A percentile compares a stretch with the other conserved stretches of the same genome.
Evolutionary conservation across 2,888 invertebrate genomes (phyloP).

Genomic region (Crossocerus cetratus): DNA sequence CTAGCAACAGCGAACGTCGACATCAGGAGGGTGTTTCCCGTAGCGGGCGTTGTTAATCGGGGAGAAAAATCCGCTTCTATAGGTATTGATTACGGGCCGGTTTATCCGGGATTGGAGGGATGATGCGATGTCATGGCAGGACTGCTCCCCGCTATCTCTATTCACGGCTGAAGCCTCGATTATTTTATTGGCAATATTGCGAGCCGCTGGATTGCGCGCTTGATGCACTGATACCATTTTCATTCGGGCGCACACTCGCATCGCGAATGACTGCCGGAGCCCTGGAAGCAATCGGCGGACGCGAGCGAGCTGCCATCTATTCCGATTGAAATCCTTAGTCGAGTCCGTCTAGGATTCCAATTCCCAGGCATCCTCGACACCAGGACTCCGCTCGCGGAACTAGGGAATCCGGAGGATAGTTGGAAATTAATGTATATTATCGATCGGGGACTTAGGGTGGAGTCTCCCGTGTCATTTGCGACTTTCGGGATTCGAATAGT

Average conservation of each 20-base stretch:
- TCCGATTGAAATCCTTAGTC: no score
- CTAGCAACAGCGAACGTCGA: not conserved
- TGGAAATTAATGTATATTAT: no score
- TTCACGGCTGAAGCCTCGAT: not conserved
- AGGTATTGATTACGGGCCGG: slow-evolving; percentile 1
- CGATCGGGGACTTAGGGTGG: no score
- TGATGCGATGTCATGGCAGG: not conserved
- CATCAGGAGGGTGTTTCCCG: not conserved
- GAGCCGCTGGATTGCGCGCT: not conserved
- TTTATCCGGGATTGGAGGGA: not conserved
- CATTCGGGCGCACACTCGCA: not conserved
- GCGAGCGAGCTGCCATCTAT: no score
- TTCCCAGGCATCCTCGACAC: no score
- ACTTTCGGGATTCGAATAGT: no score
- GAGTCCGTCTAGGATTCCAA: no score
- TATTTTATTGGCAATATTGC: slow-evolving; percentile 5
- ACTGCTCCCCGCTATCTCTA: not conserved
- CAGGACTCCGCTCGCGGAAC: no score
- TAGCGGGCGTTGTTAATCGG: not conserved
- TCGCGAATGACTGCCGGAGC: not conserved
- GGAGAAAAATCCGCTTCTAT: not conserved
- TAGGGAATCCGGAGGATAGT: no score
- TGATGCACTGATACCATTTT: not conserved
- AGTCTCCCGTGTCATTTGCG: no score
- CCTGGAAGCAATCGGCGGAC: no score